A percentile compares a stretch with the other conserved stretches of the same genome.
phyloP scores from a whole-genome alignment of 2,888 invertebrate genomes.

The Allolobophora icterica region DNA sequence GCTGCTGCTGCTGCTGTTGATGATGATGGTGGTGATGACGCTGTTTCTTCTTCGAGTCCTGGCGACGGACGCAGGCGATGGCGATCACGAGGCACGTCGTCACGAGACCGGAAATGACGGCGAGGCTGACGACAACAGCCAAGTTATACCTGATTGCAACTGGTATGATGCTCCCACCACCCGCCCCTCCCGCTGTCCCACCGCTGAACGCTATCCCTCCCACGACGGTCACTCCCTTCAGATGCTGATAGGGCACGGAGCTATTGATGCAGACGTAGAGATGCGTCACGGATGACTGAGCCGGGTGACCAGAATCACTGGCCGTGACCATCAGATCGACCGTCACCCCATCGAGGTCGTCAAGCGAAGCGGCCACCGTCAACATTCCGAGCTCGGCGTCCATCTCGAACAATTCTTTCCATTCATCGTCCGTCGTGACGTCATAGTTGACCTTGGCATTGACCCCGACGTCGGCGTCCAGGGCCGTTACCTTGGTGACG shows the following conservation, averaged over 20 bases:
- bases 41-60: slow-evolving; percentile 28
- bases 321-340: slow-evolving; percentile 34
- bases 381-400: slow-evolving; percentile 26
- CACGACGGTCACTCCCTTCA: background rate
- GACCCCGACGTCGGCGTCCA: slow-evolving; percentile 39
- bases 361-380: background rate
- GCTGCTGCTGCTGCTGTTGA: background rate
- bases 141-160: slow-evolving; percentile 39
- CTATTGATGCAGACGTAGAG: slow-evolving; percentile 30
- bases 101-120: slow-evolving; percentile 43
- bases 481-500: slow-evolving; percentile 39
- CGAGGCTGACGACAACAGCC: slow-evolving; percentile 43
- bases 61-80: slow-evolving; percentile 43
- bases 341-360: slow-evolving; percentile 22
- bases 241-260: slow-evolving; percentile 2
- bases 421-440: slow-evolving; percentile 18
- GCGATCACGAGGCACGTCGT: slow-evolving; percentile 41
- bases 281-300: background rate
- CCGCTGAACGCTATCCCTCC: background rate
- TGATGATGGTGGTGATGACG: background rate
- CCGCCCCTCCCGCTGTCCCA: background rate
- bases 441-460: slow-evolving; percentile 39
- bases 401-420: slow-evolving; percentile 25
- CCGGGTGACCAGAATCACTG: slow-evolving; percentile 25
- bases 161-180: background rate